These are phyloP conservation scores for Condylura cristata DNA, from an alignment of 2,113 vertebrate species.

Conservation along the genomic window DNA sequence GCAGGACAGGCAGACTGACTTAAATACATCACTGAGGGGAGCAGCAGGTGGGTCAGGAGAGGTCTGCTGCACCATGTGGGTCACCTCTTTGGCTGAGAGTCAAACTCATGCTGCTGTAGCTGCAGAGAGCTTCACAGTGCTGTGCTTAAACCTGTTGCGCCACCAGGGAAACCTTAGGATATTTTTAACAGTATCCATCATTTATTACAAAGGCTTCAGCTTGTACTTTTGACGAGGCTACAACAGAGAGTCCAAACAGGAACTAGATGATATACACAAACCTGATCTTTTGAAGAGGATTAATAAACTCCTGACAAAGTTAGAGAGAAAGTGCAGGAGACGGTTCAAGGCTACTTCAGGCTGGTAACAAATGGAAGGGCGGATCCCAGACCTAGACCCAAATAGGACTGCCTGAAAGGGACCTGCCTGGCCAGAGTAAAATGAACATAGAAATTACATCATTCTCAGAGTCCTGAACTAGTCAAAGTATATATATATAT, in stretches of 20 bases:
- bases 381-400: not conserved
- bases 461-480: not conserved
- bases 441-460: not conserved
- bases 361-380: not conserved
- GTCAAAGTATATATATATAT: not conserved
- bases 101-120: no score
- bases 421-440: not conserved
- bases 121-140: no score
- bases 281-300: not conserved
- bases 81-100: no score
- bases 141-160: no score
- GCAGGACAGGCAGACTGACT: no score
- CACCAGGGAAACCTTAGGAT: not conserved
- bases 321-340: not conserved
- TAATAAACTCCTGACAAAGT: not conserved
- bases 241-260: not conserved
- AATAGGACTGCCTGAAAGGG: not conserved
- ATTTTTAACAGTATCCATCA: not conserved
- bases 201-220: not conserved
- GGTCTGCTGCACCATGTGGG: no score
- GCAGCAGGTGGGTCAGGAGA: no score
- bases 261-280: not conserved
- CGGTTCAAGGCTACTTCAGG: not conserved
- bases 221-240: not conserved
- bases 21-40: no score